Evolutionary conservation across 1,140 invertebrate genomes (phyloP), one percentile per base, ranked within the genome.

Genomic region (Mizuhopecten yessoensis): DNA sequence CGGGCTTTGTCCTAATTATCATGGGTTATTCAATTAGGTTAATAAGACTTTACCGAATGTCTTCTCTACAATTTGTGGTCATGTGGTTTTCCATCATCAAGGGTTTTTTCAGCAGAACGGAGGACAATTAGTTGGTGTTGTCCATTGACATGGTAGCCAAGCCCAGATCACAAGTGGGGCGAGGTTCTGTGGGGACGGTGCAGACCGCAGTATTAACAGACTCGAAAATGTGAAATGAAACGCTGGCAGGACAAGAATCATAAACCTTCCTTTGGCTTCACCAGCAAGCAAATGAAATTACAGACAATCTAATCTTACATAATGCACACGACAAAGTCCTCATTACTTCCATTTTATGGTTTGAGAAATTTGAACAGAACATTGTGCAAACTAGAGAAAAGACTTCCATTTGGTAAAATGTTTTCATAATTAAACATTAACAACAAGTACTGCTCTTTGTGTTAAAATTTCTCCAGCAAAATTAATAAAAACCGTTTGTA

Each of bases 61-160:
- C 87, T n/a, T 87, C 87, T 33, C 36, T 36, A 39, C 87, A 87
- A 87, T 87, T 87, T 87, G 87, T 39, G 87, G 87, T 87, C 34
- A 87, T 87, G 87, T 87, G 34, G 87, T 87, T 34, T 87, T 36
- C 34, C 34, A 34, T 36, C 87, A 87, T 36, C 36, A 29, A n/a
- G n/a, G 34, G 34, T 87, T 87, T 87, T 36, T 39, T 34, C 34
- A 36, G 87, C 33, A 87, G 34, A 87, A 34, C 34, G 7, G 36
- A 87, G 23, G 5, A 36, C 34, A 87, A 36, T 34, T 34, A 39
- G 87, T 87, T 39, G 36, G 33, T 36, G 34, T 36, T 75, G 57
- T n/a, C 57, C 57, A 75, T 75, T 75, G 57, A 29, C n/a, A 75
- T 75, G n/a, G 57, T 75, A 17, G n/a, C 57, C 23, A 29, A 75